Evolutionary conservation across 2,888 invertebrate species (phyloP).

Genomic region (Schizaphis graminum): DNA sequence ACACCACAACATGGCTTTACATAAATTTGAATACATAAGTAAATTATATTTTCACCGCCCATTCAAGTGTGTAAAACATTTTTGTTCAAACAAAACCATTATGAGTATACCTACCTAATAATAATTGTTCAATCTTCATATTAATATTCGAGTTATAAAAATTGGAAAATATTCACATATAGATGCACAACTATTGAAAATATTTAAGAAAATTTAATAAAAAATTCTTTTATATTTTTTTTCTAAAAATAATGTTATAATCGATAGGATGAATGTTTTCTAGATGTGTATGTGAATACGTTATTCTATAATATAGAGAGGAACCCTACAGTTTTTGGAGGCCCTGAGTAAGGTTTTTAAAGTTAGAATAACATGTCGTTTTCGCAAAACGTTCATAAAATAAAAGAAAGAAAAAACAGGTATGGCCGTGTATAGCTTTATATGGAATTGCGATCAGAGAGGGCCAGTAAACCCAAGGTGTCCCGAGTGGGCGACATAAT

Average conservation of each 20-base stretch:
- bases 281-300: neutral
- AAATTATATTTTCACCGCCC: neutral
- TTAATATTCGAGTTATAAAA: neutral
- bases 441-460: slow-evolving; percentile 55
- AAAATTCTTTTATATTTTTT: neutral
- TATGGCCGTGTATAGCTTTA: slow-evolving; percentile 61
- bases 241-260: neutral
- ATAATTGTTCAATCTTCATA: neutral
- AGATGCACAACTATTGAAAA: neutral
- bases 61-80: neutral
- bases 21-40: neutral
- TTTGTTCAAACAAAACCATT: neutral
- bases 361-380: slow-evolving; percentile 29
- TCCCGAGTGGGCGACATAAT: slow-evolving; percentile 64
- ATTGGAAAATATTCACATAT: neutral
- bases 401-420: slow-evolving; percentile 55
- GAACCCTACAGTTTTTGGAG: slow-evolving; percentile 52
- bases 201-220: neutral
- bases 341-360: slow-evolving; percentile 53
- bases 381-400: slow-evolving; percentile 55
- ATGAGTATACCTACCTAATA: neutral
- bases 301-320: neutral
- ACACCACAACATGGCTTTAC: neutral
- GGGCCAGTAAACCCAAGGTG: slow-evolving; percentile 65
- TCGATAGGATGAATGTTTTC: neutral